Evolutionary conservation across 2,888 invertebrate species (phyloP).

Genomic region (Pheosia tremula): DNA sequence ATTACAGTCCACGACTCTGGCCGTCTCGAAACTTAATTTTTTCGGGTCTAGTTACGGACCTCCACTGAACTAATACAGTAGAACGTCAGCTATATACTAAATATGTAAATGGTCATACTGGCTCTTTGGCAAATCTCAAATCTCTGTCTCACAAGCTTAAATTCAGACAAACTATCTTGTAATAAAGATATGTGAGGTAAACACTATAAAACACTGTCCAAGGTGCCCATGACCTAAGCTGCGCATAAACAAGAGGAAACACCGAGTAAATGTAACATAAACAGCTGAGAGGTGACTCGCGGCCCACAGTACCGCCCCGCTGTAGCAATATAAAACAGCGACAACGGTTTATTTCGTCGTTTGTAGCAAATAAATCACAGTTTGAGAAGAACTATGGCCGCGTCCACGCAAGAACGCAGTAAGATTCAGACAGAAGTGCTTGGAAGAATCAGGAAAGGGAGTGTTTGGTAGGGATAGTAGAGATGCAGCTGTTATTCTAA

Average conservation of each 20-base stretch:
- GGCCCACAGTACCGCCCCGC: not conserved
- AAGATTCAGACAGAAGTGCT: slow-evolving; percentile 25
- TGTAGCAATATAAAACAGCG: slow-evolving; percentile 52
- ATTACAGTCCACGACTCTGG: no score
- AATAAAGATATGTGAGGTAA: not conserved
- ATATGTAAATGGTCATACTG: no score
- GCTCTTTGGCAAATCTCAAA: no score
- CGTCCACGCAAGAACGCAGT: slow-evolving; percentile 61
- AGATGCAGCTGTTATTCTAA: no score
- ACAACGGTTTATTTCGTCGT: slow-evolving; percentile 72
- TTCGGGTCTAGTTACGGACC: no score
- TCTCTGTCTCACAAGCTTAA: no score
- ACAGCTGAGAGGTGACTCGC: slow-evolving; percentile 14
- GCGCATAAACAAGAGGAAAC: slow-evolving; percentile 11
- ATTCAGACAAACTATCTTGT: not conserved
- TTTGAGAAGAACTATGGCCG: slow-evolving; percentile 71
- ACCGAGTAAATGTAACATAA: slow-evolving; percentile 30
- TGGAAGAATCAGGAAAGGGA: not conserved
- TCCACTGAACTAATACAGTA: no score
- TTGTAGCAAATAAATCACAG: slow-evolving; percentile 80
- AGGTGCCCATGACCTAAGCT: not conserved
- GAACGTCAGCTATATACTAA: no score
- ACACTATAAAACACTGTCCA: not conserved
- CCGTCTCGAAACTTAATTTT: no score
- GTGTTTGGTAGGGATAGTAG: slow-evolving; percentile 4